A percentile compares a stretch with the other conserved stretches of the same genome.
Conservation (phyloP, 2,888 invertebrate species). For the Caenorhabditis sp. region DNA sequence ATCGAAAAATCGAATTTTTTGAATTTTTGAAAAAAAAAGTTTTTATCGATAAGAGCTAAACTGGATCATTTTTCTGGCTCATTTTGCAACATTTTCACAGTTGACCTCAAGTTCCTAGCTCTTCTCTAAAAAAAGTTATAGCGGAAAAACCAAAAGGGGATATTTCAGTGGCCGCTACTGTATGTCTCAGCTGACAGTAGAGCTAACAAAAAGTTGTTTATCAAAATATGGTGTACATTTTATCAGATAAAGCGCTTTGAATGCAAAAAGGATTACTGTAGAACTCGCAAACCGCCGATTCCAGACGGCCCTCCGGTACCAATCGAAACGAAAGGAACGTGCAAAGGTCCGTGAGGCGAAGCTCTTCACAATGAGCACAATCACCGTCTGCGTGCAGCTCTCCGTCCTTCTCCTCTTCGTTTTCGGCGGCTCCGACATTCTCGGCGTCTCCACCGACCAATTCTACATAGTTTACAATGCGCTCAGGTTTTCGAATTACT, state of each 20-base stretch:
- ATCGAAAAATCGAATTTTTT: too few species aligned
- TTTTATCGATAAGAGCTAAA: too few species aligned
- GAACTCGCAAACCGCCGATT: neutral
- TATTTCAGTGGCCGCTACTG: too few species aligned
- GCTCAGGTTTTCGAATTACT: conserved; percentile 6
- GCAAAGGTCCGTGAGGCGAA: conserved; percentile 26
- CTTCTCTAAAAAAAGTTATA: too few species aligned
- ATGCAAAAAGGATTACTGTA: neutral
- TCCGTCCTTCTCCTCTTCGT: conserved; percentile 33
- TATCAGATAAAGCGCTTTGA: neutral
- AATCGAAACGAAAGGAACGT: conserved; percentile 33
- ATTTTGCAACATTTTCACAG: too few species aligned
- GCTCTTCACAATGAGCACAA: conserved; percentile 44
- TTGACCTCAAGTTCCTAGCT: too few species aligned
- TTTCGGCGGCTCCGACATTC: conserved; percentile 28
- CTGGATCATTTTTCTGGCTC: too few species aligned
- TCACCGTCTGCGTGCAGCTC: conserved; percentile 39
- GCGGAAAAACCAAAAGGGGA: too few species aligned
- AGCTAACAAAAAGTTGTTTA: too few species aligned
- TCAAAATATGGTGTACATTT: too few species aligned
- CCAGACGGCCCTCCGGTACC: conserved; percentile 11
- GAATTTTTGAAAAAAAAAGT: too few species aligned
- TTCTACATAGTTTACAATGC: conserved; percentile 53
- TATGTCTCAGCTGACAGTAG: too few species aligned
- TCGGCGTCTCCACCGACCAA: conserved; percentile 38